Conservation (phyloP, 2,113 vertebrate species). For the Oryzias curvinotus region DNA sequence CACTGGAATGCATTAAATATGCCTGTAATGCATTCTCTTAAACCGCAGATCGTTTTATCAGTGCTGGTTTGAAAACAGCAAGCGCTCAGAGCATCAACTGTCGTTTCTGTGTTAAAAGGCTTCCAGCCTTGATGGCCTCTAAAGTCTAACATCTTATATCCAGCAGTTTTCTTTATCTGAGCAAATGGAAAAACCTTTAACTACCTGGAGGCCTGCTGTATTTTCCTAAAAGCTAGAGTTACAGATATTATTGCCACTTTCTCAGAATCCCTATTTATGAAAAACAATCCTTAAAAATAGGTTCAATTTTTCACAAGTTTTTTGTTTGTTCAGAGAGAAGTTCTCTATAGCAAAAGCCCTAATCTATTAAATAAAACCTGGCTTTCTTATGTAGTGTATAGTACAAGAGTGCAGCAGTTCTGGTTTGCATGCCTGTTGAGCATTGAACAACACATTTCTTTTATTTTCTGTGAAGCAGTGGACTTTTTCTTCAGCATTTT, state of each 20-base stretch:
- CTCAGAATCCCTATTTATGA: conserved; percentile 5
- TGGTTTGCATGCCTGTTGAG: too few species aligned
- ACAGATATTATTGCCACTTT: conserved; percentile 9
- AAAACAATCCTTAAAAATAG: conserved; percentile 1
- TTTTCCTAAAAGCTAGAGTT: conserved; percentile 9
- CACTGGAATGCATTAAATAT: conserved; percentile 49
- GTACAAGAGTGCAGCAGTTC: too few species aligned
- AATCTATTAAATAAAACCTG: too few species aligned
- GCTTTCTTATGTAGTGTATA: too few species aligned
- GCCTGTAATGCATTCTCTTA: conserved; percentile 25
- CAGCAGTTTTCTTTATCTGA: conserved; percentile 30
- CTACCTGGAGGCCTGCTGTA: conserved; percentile 5
- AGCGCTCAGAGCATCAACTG: conserved; percentile 6
- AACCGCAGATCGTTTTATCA: conserved; percentile 25
- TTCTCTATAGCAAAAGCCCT: too few species aligned
- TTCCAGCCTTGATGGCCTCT: conserved; percentile 10
- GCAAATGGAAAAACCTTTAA: conserved; percentile 30
- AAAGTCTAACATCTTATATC: conserved; percentile 4
- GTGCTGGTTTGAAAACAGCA: conserved; percentile 20
- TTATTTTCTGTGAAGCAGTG: background rate
- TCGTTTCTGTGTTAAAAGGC: conserved; percentile 23
- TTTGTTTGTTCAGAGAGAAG: conserved; percentile 6
- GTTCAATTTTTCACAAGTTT: conserved; percentile 4
- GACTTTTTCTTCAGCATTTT: background rate
- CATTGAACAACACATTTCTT: too few species aligned